These are phyloP conservation scores for Phataginus tricuspis DNA, from an alignment of 2,797 vertebrate genomes.

Conservation along the genomic window DNA sequence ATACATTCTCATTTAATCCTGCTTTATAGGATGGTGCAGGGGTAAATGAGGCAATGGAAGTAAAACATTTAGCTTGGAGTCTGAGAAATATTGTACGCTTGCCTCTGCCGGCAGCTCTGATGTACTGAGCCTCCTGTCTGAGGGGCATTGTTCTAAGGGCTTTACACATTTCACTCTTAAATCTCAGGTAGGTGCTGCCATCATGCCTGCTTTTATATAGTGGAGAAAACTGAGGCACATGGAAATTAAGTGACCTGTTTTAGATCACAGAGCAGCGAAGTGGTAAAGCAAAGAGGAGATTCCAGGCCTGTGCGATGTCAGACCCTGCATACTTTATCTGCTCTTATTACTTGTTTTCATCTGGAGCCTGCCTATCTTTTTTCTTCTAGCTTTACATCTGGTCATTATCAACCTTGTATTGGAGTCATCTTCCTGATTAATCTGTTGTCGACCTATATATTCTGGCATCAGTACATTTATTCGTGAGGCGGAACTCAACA, in stretches of 20 bases:
- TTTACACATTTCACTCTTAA: background rate
- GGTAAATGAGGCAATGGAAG: conserved; percentile 61
- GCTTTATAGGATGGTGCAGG: conserved; percentile 42
- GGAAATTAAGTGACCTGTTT: background rate
- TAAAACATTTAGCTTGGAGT: conserved; percentile 22
- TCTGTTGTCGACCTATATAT: background rate
- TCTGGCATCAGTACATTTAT: background rate
- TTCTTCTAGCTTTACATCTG: background rate
- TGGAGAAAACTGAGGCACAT: background rate
- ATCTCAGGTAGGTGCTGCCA: background rate
- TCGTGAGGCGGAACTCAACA: background rate
- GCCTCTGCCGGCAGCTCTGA: background rate
- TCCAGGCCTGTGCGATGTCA: background rate
- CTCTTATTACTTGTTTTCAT: background rate
- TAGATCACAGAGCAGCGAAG: background rate
- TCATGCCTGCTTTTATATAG: background rate
- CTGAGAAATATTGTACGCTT: background rate
- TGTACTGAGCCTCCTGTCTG: background rate
- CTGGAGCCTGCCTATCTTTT: background rate
- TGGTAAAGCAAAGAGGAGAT: background rate
- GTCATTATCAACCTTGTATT: background rate
- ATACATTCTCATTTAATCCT: conserved; percentile 55
- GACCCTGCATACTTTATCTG: background rate
- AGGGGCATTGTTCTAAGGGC: background rate
- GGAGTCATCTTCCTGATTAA: background rate